These are phyloP conservation scores for Prinia subflava DNA, from an alignment of 2,113 vertebrate species.

Conservation along the genomic window DNA sequence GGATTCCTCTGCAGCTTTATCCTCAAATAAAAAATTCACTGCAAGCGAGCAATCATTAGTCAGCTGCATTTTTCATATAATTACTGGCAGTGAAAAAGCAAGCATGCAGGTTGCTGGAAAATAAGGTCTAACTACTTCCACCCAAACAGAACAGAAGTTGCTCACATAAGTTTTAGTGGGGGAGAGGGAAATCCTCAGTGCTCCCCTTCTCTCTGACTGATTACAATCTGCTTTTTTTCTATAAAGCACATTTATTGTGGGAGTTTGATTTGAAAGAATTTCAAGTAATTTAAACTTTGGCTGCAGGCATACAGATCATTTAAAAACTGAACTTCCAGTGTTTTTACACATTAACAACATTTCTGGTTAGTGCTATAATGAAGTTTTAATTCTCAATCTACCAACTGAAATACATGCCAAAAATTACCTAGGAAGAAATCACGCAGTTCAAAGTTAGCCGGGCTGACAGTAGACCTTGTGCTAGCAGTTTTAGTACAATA, in stretches of 20 bases:
- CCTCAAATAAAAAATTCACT: slow-evolving; percentile 38
- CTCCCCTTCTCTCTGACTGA: background rate
- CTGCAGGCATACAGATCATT: slow-evolving; percentile 34
- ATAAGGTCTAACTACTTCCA: slow-evolving; percentile 61
- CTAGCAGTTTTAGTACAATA: background rate
- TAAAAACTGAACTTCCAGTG: slow-evolving; percentile 26
- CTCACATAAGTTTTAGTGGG: slow-evolving; percentile 36
- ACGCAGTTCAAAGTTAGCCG: background rate
- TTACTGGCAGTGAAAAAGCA: slow-evolving; percentile 64
- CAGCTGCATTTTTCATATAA: slow-evolving; percentile 51
- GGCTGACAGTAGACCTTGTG: background rate
- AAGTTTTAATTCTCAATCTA: background rate
- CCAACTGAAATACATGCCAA: background rate
- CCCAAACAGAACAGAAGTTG: slow-evolving; percentile 68
- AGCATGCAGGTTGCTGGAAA: slow-evolving; percentile 6
- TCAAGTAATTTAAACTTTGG: slow-evolving; percentile 62
- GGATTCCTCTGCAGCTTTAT: background rate
- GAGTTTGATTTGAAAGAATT: slow-evolving; percentile 64
- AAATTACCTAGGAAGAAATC: background rate
- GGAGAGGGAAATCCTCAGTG: background rate
- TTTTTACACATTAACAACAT: slow-evolving; percentile 19
- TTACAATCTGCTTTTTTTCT: slow-evolving; percentile 56
- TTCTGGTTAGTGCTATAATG: background rate
- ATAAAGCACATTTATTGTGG: slow-evolving; percentile 66
- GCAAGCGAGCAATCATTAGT: slow-evolving; percentile 57